Conservation (phyloP, 2,797 vertebrate genomes). For the Sebastolobus altivelis region DNA sequence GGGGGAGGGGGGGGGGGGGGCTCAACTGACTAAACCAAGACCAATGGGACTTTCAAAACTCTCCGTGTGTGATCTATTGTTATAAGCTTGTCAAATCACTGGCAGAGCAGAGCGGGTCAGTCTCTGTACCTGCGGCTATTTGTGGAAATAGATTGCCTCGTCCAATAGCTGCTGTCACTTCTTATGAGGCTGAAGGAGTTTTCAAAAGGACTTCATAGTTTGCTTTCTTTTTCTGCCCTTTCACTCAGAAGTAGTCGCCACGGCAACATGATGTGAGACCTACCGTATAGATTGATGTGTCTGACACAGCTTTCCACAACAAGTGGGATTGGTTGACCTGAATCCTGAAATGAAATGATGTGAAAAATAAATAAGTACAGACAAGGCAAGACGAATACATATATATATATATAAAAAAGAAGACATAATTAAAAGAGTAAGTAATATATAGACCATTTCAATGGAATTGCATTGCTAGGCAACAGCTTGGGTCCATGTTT, state of each 20-base stretch:
- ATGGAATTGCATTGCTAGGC: too few species aligned
- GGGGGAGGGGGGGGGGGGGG: background rate
- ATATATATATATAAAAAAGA: background rate
- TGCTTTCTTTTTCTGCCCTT: slow-evolving; percentile 26
- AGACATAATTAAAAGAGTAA: background rate
- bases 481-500: too few species aligned
- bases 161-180: slow-evolving; percentile 49
- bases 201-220: slow-evolving; percentile 17
- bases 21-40: slow-evolving; percentile 58
- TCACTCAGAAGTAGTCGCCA: slow-evolving; percentile 5
- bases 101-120: slow-evolving; percentile 49
- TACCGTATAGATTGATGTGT: slow-evolving; percentile 98
- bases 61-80: slow-evolving; percentile 63
- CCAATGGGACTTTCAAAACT: slow-evolving; percentile 57
- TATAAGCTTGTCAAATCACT: slow-evolving; percentile 62
- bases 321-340: slow-evolving; percentile 93
- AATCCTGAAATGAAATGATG: slow-evolving; percentile 77
- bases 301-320: slow-evolving; percentile 98
- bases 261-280: slow-evolving; percentile 61
- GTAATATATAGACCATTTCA: background rate
- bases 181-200: slow-evolving; percentile 25
- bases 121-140: slow-evolving; percentile 49
- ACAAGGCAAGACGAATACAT: slow-evolving; percentile 13
- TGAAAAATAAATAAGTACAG: slow-evolving; percentile 2
- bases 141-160: slow-evolving; percentile 46